Conservation (phyloP, 2,797 vertebrate genomes). For the Avahi laniger region DNA sequence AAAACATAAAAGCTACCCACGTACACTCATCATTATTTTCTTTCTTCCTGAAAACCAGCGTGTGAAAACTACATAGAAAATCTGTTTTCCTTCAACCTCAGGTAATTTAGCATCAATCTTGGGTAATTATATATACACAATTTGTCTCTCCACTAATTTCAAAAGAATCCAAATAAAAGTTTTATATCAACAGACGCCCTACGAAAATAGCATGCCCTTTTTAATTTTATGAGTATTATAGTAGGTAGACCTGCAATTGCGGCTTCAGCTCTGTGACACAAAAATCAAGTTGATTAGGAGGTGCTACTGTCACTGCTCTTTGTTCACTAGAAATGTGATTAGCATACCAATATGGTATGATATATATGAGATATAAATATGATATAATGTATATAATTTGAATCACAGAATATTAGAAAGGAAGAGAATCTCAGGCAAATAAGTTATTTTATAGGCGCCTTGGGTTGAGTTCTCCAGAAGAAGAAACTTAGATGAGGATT, state of each 20-base stretch:
- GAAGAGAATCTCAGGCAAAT: not conserved
- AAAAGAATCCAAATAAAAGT: conserved; percentile 53
- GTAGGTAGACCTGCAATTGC: conserved; percentile 29
- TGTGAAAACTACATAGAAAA: conserved; percentile 16
- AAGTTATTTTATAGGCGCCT: not conserved
- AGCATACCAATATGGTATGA: not conserved
- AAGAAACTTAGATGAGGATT: not conserved
- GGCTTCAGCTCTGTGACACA: not conserved
- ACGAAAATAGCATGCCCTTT: conserved; percentile 13
- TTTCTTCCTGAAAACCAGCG: not conserved
- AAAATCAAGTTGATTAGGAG: not conserved
- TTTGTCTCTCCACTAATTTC: conserved; percentile 40
- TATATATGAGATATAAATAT: not conserved
- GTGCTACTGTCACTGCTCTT: not conserved
- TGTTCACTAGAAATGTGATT: not conserved
- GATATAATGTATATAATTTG: not conserved
- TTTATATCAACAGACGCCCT: not conserved
- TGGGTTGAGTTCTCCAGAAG: not conserved
- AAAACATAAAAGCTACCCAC: not conserved
- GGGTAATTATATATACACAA: conserved; percentile 45
- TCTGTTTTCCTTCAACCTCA: conserved; percentile 26
- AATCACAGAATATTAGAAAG: not conserved
- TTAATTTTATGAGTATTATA: conserved; percentile 38
- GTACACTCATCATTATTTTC: not conserved
- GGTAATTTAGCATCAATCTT: not conserved